These are phyloP conservation scores for Oasisia sp. DNA, from an alignment of 2,888 invertebrate genomes.

Conservation along the genomic window DNA sequence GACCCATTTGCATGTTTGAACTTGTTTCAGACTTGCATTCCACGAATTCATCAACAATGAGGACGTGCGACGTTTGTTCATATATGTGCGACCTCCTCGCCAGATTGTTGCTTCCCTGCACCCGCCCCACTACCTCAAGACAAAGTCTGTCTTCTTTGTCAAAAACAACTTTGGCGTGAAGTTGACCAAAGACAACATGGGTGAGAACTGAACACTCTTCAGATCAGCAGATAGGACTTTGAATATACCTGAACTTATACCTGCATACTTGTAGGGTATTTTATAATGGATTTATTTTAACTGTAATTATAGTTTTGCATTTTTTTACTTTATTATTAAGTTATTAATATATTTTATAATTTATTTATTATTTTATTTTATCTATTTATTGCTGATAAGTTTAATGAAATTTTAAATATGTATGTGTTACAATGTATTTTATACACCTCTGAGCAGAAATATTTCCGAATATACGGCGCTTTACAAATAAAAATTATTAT, in stretches of 20 bases:
- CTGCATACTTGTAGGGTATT: not conserved
- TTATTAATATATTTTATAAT: no score
- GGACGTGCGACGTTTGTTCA: conserved; percentile 61
- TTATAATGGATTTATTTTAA: no score
- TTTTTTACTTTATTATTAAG: no score
- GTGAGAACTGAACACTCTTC: conserved; percentile 45
- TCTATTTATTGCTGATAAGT: no score
- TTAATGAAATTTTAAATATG: no score
- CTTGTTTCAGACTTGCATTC: conserved; percentile 57
- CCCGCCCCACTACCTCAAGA: conserved; percentile 58
- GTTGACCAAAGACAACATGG: conserved; percentile 63
- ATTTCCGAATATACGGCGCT: no score
- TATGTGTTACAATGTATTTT: no score
- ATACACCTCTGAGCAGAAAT: no score
- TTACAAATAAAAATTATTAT: no score
- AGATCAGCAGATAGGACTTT: not conserved
- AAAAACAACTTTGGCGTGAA: conserved; percentile 62
- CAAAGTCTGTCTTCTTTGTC: conserved; percentile 63
- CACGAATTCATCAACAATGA: conserved; percentile 66
- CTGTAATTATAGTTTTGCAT: no score
- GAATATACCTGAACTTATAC: not conserved
- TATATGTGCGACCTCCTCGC: conserved; percentile 52
- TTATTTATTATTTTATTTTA: no score
- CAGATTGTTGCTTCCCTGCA: conserved; percentile 58
- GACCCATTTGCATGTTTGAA: not conserved